Percentiles rank a stretch among this genome's conserved stretches.
phyloP scores from a whole-genome alignment of 2,888 invertebrate species.

The Melitaea athalia region DNA sequence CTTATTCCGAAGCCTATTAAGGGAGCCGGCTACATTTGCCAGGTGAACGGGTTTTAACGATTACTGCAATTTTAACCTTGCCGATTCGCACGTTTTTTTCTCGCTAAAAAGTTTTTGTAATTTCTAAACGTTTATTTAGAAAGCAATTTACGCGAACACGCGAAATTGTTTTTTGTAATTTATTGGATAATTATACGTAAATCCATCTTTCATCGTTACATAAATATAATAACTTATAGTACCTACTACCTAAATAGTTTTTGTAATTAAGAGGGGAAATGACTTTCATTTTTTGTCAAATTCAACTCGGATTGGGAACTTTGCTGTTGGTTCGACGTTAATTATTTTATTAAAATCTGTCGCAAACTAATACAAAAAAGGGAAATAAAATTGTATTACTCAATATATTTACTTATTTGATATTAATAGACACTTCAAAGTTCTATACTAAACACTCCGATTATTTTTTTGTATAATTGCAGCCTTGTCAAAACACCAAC shows the following conservation, averaged over 20 bases:
- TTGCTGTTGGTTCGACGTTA: neutral
- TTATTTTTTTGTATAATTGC: neutral
- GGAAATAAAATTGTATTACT: no score
- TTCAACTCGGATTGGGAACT: neutral
- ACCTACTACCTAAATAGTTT: neutral
- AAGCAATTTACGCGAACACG: slow-evolving; percentile 4
- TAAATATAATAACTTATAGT: neutral
- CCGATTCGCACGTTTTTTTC: slow-evolving; percentile 6
- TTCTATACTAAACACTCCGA: neutral
- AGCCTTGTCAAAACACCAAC: neutral
- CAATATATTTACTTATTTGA: no score
- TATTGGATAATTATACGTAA: slow-evolving; percentile 1
- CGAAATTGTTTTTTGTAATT: slow-evolving; percentile 4
- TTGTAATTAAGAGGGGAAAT: neutral
- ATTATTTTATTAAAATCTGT: no score
- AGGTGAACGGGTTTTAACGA: slow-evolving; percentile 25
- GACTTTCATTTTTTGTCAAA: neutral
- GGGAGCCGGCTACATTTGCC: slow-evolving; percentile 33
- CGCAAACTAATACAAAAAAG: no score
- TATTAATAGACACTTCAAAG: no score
- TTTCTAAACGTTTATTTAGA: slow-evolving; percentile 1
- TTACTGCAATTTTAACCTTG: slow-evolving; percentile 14
- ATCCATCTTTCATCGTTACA: neutral
- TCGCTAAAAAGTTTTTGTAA: neutral
- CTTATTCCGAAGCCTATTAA: slow-evolving; percentile 53